Percentiles rank a stretch among this genome's conserved stretches.
Conservation (phyloP, 2,113 vertebrate species). For the Calidris pygmaea region DNA sequence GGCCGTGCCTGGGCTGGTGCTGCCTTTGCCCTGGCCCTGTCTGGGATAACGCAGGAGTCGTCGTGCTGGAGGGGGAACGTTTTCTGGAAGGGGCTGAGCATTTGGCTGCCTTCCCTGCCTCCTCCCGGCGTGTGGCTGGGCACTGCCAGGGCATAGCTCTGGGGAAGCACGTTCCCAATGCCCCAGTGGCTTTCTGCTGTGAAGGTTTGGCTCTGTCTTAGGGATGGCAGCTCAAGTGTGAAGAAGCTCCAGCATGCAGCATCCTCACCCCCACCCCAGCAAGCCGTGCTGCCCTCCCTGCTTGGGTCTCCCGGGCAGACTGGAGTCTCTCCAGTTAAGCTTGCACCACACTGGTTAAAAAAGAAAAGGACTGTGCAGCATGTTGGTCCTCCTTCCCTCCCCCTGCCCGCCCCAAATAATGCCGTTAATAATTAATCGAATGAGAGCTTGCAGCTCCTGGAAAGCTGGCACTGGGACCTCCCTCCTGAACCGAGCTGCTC, state of each 20-base stretch:
- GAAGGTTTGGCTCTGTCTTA: conserved; percentile 20
- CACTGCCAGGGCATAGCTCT: background rate
- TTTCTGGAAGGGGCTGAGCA: background rate
- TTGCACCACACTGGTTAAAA: conserved; percentile 46
- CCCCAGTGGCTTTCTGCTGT: background rate
- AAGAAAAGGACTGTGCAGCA: background rate
- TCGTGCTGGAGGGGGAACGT: background rate
- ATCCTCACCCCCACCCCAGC: background rate
- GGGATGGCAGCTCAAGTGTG: background rate
- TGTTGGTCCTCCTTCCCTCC: background rate
- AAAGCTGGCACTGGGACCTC: conserved; percentile 70
- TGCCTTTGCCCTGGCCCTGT: background rate
- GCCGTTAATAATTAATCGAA: conserved; percentile 70
- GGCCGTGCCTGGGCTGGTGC: background rate
- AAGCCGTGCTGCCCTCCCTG: background rate
- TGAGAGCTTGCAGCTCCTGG: conserved; percentile 71
- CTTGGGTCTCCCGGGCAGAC: background rate
- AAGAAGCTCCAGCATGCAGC: background rate
- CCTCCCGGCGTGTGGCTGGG: background rate
- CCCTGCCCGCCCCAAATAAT: conserved; percentile 67
- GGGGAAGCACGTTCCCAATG: background rate
- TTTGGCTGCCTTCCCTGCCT: conserved; percentile 25
- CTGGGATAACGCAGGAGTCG: background rate
- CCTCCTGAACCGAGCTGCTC: conserved; percentile 70
- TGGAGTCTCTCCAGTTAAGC: background rate